Evolutionary conservation across 2,113 vertebrate species (phyloP).

Genomic region (Urocynchramus pylzowi): DNA sequence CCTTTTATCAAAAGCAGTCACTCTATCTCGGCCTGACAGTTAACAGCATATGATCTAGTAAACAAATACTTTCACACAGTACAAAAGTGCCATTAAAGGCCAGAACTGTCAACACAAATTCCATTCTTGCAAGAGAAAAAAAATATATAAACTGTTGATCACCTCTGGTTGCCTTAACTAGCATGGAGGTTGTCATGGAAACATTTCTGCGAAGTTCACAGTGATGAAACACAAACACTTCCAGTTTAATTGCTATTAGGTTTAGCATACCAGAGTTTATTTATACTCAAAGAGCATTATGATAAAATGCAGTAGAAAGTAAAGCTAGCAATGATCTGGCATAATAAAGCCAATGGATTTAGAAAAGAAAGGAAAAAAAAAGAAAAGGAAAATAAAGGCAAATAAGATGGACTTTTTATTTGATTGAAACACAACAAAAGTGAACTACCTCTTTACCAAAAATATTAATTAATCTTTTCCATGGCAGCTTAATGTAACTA

Average conservation of each 20-base stretch:
- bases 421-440: not conserved
- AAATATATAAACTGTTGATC: constrained; percentile 87
- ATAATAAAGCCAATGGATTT: constrained; percentile 65
- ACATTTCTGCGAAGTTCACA: constrained; percentile 90
- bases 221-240: constrained; percentile 89
- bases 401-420: not conserved
- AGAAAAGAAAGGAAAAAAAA: not conserved
- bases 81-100: constrained; percentile 97
- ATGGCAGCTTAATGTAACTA: not conserved
- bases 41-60: constrained; percentile 92
- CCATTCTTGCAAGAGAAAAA: constrained; percentile 82
- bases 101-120: constrained; percentile 99
- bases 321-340: constrained; percentile 70
- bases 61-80: constrained; percentile 94
- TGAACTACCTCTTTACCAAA: not conserved
- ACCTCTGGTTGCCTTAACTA: constrained; percentile 96
- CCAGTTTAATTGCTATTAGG: constrained; percentile 91
- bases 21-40: constrained; percentile 87
- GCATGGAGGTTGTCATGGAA: constrained; percentile 98
- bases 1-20: constrained; percentile 92
- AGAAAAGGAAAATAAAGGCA: constrained; percentile 23
- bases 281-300: constrained; percentile 75
- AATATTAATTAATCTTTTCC: not conserved
- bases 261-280: constrained; percentile 82
- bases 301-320: constrained; percentile 75